phyloP scores from a whole-genome alignment of 2,113 vertebrate species.

The Pedionomus torquatus region DNA sequence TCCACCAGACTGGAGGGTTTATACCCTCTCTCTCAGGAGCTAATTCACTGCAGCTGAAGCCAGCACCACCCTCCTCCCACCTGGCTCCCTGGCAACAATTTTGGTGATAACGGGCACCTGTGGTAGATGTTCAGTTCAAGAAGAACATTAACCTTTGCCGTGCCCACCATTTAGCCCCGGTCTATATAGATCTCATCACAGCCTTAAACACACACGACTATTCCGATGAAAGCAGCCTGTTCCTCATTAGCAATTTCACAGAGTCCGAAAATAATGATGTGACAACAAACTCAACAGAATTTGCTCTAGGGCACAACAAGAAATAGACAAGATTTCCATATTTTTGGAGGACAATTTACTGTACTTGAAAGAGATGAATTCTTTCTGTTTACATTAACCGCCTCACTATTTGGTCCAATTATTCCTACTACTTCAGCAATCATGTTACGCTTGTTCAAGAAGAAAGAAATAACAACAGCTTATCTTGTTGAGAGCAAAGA shows the following conservation, averaged over 20 bases:
- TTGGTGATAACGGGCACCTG: neutral
- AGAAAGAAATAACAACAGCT: constrained; percentile 86
- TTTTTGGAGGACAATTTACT: constrained; percentile 76
- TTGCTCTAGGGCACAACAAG: constrained; percentile 79
- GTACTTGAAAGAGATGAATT: constrained; percentile 78
- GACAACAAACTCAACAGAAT: constrained; percentile 80
- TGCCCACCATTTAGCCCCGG: neutral
- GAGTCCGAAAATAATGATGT: constrained; percentile 73
- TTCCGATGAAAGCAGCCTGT: constrained; percentile 24
- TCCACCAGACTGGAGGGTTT: fast-evolving
- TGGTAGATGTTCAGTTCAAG: neutral
- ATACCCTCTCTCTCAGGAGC: neutral
- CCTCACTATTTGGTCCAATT: constrained; percentile 82
- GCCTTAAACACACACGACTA: neutral
- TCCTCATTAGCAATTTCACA: constrained; percentile 66
- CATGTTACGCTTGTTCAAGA: constrained; percentile 83
- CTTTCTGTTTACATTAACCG: constrained; percentile 79
- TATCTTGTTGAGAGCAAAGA: constrained; percentile 81
- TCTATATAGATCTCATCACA: neutral
- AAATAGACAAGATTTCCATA: constrained; percentile 75
- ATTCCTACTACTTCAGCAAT: constrained; percentile 82
- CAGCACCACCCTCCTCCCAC: neutral
- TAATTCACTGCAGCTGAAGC: constrained; percentile 9
- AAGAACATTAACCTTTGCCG: neutral
- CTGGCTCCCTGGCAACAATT: neutral